These are phyloP conservation scores for Drosophila vallismaia DNA, from an alignment of 2,888 invertebrate species.

Conservation along the genomic window DNA sequence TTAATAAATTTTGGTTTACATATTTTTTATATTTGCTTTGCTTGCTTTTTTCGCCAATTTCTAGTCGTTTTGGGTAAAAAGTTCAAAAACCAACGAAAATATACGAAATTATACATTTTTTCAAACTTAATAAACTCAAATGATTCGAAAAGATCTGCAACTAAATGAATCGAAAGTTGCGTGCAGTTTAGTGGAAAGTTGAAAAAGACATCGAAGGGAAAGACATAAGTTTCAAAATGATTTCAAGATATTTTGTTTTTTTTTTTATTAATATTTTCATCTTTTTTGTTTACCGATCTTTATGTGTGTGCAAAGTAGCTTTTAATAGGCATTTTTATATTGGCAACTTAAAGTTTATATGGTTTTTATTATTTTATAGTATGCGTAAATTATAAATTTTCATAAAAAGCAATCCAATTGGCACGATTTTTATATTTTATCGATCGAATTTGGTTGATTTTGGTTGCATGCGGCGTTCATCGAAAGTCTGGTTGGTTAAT, in stretches of 20 bases:
- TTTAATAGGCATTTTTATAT: neutral
- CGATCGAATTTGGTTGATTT: slow-evolving; percentile 23
- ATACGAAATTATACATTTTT: slow-evolving; percentile 15
- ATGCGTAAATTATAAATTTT: slow-evolving; percentile 9
- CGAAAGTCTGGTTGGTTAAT: slow-evolving; percentile 15
- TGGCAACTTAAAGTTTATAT: slow-evolving; percentile 1
- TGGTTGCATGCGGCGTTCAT: slow-evolving; percentile 30
- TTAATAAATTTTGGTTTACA: slow-evolving; percentile 28
- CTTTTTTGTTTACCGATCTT: slow-evolving; percentile 5
- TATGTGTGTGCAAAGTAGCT: slow-evolving; percentile 22
- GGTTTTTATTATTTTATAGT: slow-evolving; percentile 1
- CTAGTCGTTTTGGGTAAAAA: slow-evolving; percentile 15
- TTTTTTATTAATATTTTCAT: neutral
- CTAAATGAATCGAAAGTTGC: slow-evolving; percentile 14
- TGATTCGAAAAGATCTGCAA: slow-evolving; percentile 3
- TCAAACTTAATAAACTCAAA: slow-evolving; percentile 10
- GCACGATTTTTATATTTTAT: slow-evolving; percentile 6
- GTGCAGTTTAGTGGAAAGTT: slow-evolving; percentile 27
- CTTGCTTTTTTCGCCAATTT: slow-evolving; percentile 33
- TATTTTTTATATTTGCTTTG: slow-evolving; percentile 14
- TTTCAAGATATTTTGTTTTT: neutral
- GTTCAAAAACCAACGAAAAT: slow-evolving; percentile 14
- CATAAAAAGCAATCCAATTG: slow-evolving; percentile 20
- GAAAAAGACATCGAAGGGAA: slow-evolving; percentile 5
- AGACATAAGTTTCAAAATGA: neutral